These are phyloP conservation scores for Papilio xuthus DNA, from an alignment of 1,140 invertebrate genomes.

Conservation along the genomic window DNA sequence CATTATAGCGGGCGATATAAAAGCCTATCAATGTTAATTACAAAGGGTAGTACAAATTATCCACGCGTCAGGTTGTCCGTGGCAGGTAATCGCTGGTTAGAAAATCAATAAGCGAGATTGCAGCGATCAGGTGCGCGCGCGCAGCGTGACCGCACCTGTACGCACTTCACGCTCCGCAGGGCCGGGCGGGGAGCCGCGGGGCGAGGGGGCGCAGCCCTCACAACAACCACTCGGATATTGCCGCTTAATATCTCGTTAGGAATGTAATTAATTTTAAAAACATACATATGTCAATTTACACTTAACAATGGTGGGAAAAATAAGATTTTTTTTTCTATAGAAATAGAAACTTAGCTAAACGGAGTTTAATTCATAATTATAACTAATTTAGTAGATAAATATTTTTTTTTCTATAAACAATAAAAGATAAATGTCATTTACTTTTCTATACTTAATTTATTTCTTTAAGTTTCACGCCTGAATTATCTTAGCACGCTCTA, in stretches of 20 bases:
- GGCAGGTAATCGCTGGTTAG: slow-evolving; percentile 12
- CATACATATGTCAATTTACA: background rate
- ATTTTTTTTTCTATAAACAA: too few species aligned
- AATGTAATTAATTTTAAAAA: background rate
- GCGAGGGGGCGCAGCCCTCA: background rate
- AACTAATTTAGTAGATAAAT: too few species aligned
- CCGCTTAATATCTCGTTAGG: background rate
- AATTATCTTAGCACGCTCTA: slow-evolving; percentile 25
- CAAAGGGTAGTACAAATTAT: slow-evolving; percentile 11
- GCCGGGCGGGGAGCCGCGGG: background rate
- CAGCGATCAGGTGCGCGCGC: slow-evolving; percentile 17
- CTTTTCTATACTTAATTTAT: background rate
- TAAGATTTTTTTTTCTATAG: too few species aligned
- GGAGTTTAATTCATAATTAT: too few species aligned
- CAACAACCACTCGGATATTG: background rate
- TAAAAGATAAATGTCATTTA: too few species aligned
- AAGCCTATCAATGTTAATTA: slow-evolving; percentile 4
- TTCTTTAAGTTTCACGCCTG: slow-evolving; percentile 22
- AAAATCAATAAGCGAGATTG: slow-evolving; percentile 30
- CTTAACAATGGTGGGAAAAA: background rate
- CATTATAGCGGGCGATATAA: background rate
- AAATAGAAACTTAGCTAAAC: too few species aligned
- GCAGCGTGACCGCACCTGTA: slow-evolving; percentile 21
- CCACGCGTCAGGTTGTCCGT: slow-evolving; percentile 1
- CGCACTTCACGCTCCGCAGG: background rate